These are phyloP conservation scores for Halichoerus grypus DNA, from an alignment of 2,113 vertebrate species.

Conservation along the genomic window DNA sequence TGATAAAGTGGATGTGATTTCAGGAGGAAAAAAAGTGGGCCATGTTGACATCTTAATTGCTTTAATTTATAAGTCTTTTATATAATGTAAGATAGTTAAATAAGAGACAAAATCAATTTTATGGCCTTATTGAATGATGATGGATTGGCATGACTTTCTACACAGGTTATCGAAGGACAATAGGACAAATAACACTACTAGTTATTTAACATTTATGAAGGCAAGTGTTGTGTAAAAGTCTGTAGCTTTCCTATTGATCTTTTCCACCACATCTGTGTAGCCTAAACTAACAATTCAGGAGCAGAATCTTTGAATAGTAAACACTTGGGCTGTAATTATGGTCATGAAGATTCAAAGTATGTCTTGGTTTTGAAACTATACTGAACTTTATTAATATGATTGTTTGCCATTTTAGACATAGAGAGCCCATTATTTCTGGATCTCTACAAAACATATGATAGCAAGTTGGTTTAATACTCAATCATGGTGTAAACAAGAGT, in stretches of 20 bases:
- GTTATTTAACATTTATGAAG: constrained; percentile 40
- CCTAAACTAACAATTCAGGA: neutral
- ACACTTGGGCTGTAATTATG: neutral
- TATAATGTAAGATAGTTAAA: constrained; percentile 48
- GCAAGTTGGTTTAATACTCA: neutral
- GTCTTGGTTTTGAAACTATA: constrained; percentile 6
- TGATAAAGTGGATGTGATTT: constrained; percentile 34
- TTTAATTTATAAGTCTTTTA: constrained; percentile 69
- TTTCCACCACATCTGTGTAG: neutral
- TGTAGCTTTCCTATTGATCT: neutral
- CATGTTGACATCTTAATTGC: constrained; percentile 66
- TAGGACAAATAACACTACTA: neutral
- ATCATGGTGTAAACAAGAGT: constrained; percentile 10
- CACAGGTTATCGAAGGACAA: neutral
- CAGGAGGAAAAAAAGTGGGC: neutral
- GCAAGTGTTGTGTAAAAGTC: neutral
- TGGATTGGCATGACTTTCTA: neutral
- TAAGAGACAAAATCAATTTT: constrained; percentile 65
- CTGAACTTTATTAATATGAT: neutral
- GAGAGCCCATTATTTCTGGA: neutral
- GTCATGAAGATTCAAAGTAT: neutral
- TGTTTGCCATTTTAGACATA: neutral
- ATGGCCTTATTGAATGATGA: constrained; percentile 41
- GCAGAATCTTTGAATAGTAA: neutral
- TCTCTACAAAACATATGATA: neutral